phyloP scores from a whole-genome alignment of 2,113 vertebrate genomes.

The Lontra canadensis region DNA sequence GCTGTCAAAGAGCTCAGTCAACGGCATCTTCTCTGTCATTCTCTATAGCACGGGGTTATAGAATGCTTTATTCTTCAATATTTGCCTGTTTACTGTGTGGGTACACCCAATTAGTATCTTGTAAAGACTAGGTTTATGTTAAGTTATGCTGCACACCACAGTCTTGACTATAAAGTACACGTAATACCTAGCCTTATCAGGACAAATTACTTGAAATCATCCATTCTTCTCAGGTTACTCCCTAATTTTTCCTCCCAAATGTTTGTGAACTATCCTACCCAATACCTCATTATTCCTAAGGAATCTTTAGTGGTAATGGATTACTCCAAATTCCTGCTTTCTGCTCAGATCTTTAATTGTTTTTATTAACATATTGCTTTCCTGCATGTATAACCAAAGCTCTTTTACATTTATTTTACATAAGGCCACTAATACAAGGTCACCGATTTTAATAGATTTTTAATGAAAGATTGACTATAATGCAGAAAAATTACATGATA shows the following conservation, averaged over 20 bases:
- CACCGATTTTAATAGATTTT: not conserved
- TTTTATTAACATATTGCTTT: not conserved
- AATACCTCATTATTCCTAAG: not conserved
- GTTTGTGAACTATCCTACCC: not conserved
- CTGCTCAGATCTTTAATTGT: not conserved
- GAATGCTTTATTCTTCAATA: not conserved
- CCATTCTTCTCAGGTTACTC: not conserved
- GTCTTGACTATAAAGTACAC: not conserved
- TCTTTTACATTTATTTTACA: not conserved
- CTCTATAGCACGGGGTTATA: fast-evolving
- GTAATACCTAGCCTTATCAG: not conserved
- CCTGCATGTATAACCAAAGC: fast-evolving
- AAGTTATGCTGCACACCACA: not conserved
- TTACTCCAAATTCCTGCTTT: not conserved
- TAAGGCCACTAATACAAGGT: not conserved
- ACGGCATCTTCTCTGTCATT: no score
- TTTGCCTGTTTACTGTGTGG: fast-evolving
- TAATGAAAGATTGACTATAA: not conserved
- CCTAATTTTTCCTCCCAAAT: not conserved
- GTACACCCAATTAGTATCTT: not conserved
- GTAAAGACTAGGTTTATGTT: not conserved
- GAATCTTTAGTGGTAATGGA: not conserved
- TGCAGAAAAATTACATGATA: not conserved
- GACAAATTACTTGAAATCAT: not conserved
- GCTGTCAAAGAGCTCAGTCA: not conserved